Base-by-base conservation (phyloP, 2,888 invertebrate genomes). In the Xanthia togata region DNA sequence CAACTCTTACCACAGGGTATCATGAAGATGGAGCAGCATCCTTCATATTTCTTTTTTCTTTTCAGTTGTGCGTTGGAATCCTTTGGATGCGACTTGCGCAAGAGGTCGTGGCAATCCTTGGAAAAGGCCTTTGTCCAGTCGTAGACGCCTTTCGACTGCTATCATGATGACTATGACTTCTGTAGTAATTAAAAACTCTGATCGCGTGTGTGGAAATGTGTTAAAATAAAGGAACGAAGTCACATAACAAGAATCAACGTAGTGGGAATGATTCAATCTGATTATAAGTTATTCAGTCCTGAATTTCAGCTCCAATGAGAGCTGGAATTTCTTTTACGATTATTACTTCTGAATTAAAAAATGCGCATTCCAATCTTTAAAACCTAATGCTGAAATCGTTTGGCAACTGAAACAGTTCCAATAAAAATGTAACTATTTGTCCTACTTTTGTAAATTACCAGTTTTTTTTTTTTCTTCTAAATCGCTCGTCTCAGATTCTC, bases 331-430 rank as follows among this genome's bases (percentile, higher is more conserved):
- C 20, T 55, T 72, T 72, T 1, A 63, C 38, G 31, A 72, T n/a
- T 5, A 20, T 38, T n/a, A 17, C 26, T 55, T 20, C 20, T 20
- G 26, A 73, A 44, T 4, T 35, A 0, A 60, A 31, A 64, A 53
- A 59, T 81, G 12, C 23, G 26, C 62, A 41, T 26, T 17, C 26
- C 23, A n/a, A 75, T 57, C 57, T 68, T 63, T 44, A 69, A n/a
- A 59, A 68, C 26, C 38, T 3, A 75, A 68, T 68, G 35, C 35
- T 68, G 57, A 50, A 62, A 81, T 53, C 35, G 6, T 53, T 81
- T 68, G 67, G 63, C 62, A 57, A 59, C 17, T 44, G 41, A 53
- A 53, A 35, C 63, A 64, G 59, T 64, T 69, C 35, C 20, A 17
- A 60, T 65, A 65, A 31, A 60, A 26, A 53, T 17, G 9, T 14